phyloP scores from a whole-genome alignment of 2,113 vertebrate genomes.

The Dolichallabes microphthalmus region DNA sequence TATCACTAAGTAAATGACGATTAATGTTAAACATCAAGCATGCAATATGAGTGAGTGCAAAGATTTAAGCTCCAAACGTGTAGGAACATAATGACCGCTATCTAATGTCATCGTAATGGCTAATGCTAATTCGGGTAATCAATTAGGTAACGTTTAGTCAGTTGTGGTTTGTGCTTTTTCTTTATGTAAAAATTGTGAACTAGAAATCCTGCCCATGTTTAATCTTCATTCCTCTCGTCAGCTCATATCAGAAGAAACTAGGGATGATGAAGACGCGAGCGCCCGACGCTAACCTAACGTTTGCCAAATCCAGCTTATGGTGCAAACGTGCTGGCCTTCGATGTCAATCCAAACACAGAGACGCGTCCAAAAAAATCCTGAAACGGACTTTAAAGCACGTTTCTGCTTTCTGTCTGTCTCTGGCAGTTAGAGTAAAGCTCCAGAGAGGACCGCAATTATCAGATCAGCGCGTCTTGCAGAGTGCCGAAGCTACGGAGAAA shows the following conservation, averaged over 20 bases:
- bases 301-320: slow-evolving; percentile 11
- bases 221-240: slow-evolving; percentile 7
- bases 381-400: slow-evolving; percentile 24
- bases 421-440: slow-evolving; percentile 11
- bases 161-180: background rate
- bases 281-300: background rate
- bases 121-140: background rate
- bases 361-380: slow-evolving; percentile 26
- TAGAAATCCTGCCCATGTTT: background rate
- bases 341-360: slow-evolving; percentile 12
- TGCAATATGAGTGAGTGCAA: too few relatives aligned
- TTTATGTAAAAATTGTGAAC: background rate
- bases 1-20: too few relatives aligned
- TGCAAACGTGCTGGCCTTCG: slow-evolving; percentile 10
- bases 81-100: background rate
- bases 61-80: background rate
- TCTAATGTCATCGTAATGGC: too few relatives aligned
- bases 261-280: background rate
- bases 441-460: slow-evolving; percentile 37
- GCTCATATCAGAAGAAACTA: background rate
- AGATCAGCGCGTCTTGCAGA: slow-evolving; percentile 5
- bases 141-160: background rate
- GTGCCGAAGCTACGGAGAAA: background rate
- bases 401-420: slow-evolving; percentile 22
- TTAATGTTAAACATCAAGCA: too few relatives aligned